Evolutionary conservation across 2,888 invertebrate genomes (phyloP).

Genomic region (Mythimna vitellina): DNA sequence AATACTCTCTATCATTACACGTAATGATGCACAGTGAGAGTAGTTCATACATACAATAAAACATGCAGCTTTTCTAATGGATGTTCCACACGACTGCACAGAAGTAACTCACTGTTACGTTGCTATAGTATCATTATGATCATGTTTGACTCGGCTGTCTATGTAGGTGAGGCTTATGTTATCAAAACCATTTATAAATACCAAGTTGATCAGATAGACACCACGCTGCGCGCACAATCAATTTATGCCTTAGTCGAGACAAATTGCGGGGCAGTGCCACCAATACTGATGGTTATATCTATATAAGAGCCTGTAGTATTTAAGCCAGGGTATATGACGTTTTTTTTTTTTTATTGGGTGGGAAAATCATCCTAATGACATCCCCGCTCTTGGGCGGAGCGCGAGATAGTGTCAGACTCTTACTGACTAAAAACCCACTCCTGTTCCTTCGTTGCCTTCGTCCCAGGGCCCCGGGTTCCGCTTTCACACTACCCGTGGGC

Average conservation of each 20-base stretch:
- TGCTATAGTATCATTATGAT: slow-evolving; percentile 55
- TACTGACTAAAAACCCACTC: too few species aligned
- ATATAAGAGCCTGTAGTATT: slow-evolving; percentile 63
- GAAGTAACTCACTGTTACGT: slow-evolving; percentile 51
- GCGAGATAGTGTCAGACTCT: too few species aligned
- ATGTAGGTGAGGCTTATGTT: slow-evolving; percentile 69
- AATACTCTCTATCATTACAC: slow-evolving; percentile 45
- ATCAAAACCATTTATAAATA: slow-evolving; percentile 79
- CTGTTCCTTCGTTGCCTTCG: too few species aligned
- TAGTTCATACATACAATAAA: slow-evolving; percentile 19
- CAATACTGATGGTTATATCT: slow-evolving; percentile 70
- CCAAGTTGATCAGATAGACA: slow-evolving; percentile 77
- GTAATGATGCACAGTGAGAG: slow-evolving; percentile 41
- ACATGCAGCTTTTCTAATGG: slow-evolving; percentile 46
- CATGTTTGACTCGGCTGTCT: slow-evolving; percentile 49
- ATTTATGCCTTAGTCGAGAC: slow-evolving; percentile 84
- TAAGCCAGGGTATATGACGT: slow-evolving; percentile 19
- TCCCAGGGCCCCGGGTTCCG: too few species aligned
- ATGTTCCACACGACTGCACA: slow-evolving; percentile 48
- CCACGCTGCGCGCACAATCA: slow-evolving; percentile 85
- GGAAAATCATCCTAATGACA: too few species aligned
- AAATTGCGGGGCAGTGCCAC: slow-evolving; percentile 79
- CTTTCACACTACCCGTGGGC: too few species aligned
- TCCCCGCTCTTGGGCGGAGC: too few species aligned
- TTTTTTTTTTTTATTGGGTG: too few species aligned